Conservation (phyloP, 1,140 invertebrate species). For the Trinorchestia longiramus region DNA sequence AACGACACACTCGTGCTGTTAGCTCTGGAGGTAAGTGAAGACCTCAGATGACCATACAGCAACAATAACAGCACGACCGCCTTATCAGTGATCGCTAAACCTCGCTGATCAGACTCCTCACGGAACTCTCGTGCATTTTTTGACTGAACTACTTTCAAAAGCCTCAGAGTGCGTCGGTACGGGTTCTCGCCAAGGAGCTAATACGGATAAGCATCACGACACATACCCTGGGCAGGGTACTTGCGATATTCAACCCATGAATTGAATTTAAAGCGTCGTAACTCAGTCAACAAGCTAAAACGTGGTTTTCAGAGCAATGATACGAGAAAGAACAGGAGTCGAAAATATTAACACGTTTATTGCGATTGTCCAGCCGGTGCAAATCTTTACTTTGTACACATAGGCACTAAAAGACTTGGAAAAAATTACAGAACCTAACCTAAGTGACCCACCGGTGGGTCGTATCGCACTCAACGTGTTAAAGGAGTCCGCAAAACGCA, state of each 20-base stretch:
- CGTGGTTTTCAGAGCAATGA: too few species aligned
- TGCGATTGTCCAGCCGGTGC: too few species aligned
- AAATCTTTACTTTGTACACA: too few species aligned
- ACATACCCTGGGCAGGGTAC: not conserved
- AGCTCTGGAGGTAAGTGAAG: not conserved
- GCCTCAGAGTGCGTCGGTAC: not conserved
- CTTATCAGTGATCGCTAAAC: not conserved
- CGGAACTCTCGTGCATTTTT: not conserved
- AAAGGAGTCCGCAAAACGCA: too few species aligned
- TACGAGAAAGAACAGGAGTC: too few species aligned
- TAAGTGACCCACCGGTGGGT: too few species aligned
- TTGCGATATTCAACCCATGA: not conserved
- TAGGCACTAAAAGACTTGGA: too few species aligned
- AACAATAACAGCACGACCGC: not conserved
- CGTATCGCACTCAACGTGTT: too few species aligned
- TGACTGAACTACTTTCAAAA: not conserved
- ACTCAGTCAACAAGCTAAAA: too few species aligned
- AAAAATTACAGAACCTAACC: too few species aligned
- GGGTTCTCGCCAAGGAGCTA: not conserved
- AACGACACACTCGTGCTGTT: not conserved
- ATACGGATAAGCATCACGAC: not conserved
- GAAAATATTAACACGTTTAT: too few species aligned
- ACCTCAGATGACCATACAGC: not conserved
- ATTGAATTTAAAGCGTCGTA: not conserved
- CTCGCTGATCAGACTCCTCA: not conserved